Conservation (phyloP, 2,888 invertebrate genomes). For the Lasius platythorax region DNA sequence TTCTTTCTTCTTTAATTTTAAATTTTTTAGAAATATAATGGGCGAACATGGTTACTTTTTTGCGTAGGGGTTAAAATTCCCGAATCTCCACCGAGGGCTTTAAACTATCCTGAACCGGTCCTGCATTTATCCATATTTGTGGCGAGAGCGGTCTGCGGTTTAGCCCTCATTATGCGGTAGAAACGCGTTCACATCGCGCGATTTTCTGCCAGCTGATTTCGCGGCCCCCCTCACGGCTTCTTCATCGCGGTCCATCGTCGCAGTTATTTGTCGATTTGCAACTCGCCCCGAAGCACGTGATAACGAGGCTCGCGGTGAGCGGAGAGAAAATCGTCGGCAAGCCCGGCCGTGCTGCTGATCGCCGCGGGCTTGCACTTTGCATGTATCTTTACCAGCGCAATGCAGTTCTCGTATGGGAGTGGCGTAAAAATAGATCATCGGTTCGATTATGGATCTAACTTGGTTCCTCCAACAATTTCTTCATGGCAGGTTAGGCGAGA, state of each 20-base stretch:
- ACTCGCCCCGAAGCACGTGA: slow-evolving; percentile 73
- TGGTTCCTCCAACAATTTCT: not conserved
- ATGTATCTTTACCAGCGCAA: slow-evolving; percentile 18
- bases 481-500: not conserved
- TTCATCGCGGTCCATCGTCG: slow-evolving; percentile 63
- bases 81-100: not conserved
- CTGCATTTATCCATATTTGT: slow-evolving; percentile 58
- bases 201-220: slow-evolving; percentile 67
- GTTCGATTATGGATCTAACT: slow-evolving; percentile 15
- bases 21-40: not conserved
- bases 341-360: slow-evolving; percentile 63
- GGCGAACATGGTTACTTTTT: not conserved
- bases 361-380: slow-evolving; percentile 54
- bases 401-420: slow-evolving; percentile 18
- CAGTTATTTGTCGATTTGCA: slow-evolving; percentile 76
- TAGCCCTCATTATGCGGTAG: slow-evolving; percentile 78
- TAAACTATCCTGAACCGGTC: slow-evolving; percentile 40
- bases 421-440: slow-evolving; percentile 41
- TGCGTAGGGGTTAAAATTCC: slow-evolving; percentile 7
- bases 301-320: slow-evolving; percentile 70
- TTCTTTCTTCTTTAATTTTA: not conserved
- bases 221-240: slow-evolving; percentile 50
- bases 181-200: slow-evolving; percentile 63
- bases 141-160: slow-evolving; percentile 74
- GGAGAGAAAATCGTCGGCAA: slow-evolving; percentile 53